These are phyloP conservation scores for Karalla daura DNA, from an alignment of 2,797 vertebrate species.

Conservation along the genomic window DNA sequence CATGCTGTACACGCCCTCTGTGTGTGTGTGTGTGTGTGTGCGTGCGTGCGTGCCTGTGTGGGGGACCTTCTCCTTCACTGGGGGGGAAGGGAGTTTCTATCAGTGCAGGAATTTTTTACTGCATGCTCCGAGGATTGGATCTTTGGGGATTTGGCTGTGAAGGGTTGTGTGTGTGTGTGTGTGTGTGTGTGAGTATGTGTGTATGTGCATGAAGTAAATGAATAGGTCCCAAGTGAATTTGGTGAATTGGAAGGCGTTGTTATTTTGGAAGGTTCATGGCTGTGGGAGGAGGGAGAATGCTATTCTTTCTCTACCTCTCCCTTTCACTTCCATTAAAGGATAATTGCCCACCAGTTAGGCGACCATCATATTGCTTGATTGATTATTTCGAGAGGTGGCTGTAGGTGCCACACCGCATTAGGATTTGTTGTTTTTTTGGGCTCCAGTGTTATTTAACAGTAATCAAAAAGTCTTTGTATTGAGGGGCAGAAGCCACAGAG, in stretches of 20 bases:
- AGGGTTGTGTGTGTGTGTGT: slow-evolving; percentile 28
- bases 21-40: slow-evolving; percentile 15
- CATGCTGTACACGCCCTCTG: slow-evolving; percentile 41
- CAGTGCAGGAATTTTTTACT: slow-evolving; percentile 72
- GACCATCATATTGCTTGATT: slow-evolving; percentile 28
- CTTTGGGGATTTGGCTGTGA: slow-evolving; percentile 64
- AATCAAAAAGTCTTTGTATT: slow-evolving; percentile 5
- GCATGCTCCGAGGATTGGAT: slow-evolving; percentile 66
- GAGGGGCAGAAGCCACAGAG: not conserved
- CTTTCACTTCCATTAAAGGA: slow-evolving; percentile 13
- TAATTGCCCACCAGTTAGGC: slow-evolving; percentile 41
- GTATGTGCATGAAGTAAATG: slow-evolving; percentile 57
- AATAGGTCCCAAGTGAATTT: slow-evolving; percentile 68
- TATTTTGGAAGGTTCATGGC: slow-evolving; percentile 50
- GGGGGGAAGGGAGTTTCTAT: slow-evolving; percentile 74
- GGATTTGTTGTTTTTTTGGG: not conserved
- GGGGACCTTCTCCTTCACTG: slow-evolving; percentile 30
- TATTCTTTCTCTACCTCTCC: slow-evolving; percentile 28
- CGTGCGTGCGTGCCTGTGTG: slow-evolving; percentile 11
- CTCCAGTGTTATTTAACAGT: slow-evolving; percentile 1
- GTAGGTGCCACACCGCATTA: slow-evolving; percentile 7
- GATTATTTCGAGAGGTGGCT: slow-evolving; percentile 22
- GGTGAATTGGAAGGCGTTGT: slow-evolving; percentile 59
- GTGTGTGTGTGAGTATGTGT: slow-evolving; percentile 34
- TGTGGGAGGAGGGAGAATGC: slow-evolving; percentile 7